Evolutionary conservation across 2,113 vertebrate species (phyloP).

Genomic region (Ceyx melanurus): DNA sequence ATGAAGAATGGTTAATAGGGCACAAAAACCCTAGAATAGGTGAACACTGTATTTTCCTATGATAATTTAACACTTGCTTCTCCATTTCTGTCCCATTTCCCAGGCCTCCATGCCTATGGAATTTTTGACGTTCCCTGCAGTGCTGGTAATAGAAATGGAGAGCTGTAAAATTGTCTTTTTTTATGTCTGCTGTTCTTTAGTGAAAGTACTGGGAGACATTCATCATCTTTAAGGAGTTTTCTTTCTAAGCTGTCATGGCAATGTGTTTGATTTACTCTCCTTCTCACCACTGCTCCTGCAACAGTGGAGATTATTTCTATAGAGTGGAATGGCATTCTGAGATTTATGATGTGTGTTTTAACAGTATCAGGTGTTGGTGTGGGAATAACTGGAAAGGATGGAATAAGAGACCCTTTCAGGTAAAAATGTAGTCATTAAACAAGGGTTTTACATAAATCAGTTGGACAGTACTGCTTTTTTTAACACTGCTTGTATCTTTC

Average conservation of each 20-base stretch:
- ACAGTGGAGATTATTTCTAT: background rate
- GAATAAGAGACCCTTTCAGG: background rate
- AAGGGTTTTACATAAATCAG: background rate
- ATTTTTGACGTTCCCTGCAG: conserved; percentile 24
- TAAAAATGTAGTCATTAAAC: background rate
- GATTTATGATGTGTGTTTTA: conserved; percentile 22
- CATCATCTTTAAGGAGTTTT: conserved; percentile 51
- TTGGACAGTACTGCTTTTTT: background rate
- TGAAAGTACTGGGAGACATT: conserved; percentile 24
- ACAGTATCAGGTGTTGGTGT: background rate
- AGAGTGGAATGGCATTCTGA: background rate
- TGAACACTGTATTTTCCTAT: background rate
- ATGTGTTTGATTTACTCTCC: conserved; percentile 50
- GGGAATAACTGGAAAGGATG: background rate
- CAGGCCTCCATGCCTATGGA: background rate
- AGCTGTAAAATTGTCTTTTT: conserved; percentile 53
- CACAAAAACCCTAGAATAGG: background rate
- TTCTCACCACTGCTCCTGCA: background rate
- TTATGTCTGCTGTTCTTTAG: conserved; percentile 55
- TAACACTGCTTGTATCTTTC: background rate
- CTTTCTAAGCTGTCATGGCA: conserved; percentile 28
- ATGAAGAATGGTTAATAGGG: background rate
- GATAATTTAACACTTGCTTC: conserved; percentile 47
- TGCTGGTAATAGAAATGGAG: conserved; percentile 39
- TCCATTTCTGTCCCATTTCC: conserved; percentile 22